Evolutionary conservation across 2,113 vertebrate genomes (phyloP).

Genomic region (Albula goreensis): DNA sequence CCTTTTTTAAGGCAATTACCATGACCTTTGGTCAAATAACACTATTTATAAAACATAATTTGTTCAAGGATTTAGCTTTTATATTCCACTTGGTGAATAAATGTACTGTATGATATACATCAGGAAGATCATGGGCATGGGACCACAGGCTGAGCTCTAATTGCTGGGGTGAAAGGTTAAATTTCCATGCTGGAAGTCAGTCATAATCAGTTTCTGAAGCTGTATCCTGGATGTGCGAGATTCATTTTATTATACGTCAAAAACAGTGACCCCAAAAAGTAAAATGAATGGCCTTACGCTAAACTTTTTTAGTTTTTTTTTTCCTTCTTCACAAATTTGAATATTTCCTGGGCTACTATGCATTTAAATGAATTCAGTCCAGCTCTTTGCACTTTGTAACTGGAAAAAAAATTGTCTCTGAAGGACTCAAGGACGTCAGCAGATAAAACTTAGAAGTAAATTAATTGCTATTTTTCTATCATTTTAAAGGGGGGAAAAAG

Average conservation of each 20-base stretch:
- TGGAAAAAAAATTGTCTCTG: neutral
- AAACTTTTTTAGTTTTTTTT: neutral
- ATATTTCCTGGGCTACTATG: neutral
- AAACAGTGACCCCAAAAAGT: neutral
- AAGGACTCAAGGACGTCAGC: constrained; percentile 11
- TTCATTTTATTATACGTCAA: neutral
- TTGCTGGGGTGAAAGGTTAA: too few relatives aligned
- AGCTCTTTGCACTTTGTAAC: neutral
- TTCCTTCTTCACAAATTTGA: neutral
- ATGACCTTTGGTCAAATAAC: neutral
- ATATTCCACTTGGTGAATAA: neutral
- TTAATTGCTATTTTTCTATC: constrained; percentile 23
- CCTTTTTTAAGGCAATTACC: neutral
- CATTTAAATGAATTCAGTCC: neutral
- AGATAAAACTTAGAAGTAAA: constrained; percentile 1
- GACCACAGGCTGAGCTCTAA: neutral
- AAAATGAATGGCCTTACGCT: neutral
- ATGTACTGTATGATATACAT: neutral
- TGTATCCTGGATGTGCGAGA: neutral
- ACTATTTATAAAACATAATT: neutral
- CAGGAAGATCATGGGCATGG: neutral
- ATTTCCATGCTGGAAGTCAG: neutral
- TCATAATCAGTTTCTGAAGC: neutral
- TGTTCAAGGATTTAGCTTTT: neutral
- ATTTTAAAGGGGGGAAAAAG: neutral